Conservation (phyloP, 2,888 invertebrate genomes). For the Noctua comes region DNA sequence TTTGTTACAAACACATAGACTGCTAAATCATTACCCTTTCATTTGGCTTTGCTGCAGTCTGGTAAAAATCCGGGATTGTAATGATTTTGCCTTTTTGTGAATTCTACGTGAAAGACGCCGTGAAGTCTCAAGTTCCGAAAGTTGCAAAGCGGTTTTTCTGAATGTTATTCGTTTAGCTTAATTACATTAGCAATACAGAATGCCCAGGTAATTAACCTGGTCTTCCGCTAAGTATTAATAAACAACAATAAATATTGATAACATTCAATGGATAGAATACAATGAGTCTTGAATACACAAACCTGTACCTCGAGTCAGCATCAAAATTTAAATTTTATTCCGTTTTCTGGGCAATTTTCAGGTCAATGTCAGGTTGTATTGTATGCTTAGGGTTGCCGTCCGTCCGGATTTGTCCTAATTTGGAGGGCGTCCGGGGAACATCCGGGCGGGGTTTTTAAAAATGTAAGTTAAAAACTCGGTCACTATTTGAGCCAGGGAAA, state of each 20-base stretch:
- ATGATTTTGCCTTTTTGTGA: background rate
- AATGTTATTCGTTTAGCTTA: slow-evolving; percentile 1
- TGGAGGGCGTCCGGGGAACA: background rate
- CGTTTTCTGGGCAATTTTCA: background rate
- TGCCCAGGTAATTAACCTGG: slow-evolving; percentile 57
- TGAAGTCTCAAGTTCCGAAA: background rate
- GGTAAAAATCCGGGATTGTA: background rate
- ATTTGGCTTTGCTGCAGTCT: too few relatives aligned
- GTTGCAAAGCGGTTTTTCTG: background rate
- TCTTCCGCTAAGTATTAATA: slow-evolving; percentile 25
- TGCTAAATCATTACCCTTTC: too few relatives aligned
- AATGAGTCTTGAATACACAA: slow-evolving; percentile 31
- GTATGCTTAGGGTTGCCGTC: background rate
- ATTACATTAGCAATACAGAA: slow-evolving; percentile 46
- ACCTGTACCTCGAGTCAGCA: background rate
- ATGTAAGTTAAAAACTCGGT: background rate
- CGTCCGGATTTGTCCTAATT: too few relatives aligned
- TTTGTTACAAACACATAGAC: too few relatives aligned
- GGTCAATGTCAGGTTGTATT: background rate
- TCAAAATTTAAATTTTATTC: background rate
- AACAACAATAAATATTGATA: slow-evolving; percentile 48
- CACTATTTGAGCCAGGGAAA: background rate
- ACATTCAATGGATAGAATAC: slow-evolving; percentile 35
- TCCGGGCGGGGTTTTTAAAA: background rate
- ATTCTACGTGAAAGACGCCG: background rate